Conservation (phyloP, 2,797 vertebrate genomes). For the Gymnoscopelus microlampas region DNA sequence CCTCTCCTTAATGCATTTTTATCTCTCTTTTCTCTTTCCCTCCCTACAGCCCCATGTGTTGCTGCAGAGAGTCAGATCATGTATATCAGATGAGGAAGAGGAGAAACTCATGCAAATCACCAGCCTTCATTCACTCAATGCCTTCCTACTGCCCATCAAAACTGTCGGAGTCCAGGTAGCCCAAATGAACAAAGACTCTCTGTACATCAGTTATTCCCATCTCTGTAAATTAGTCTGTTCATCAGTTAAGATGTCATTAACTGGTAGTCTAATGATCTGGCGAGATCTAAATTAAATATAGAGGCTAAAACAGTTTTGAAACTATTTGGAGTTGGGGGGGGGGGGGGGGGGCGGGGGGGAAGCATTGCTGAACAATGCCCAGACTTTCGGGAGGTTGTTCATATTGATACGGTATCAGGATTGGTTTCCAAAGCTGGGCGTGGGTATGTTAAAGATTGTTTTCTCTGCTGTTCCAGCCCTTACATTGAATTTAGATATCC, state of each 20-base stretch:
- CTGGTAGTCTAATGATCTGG: background rate
- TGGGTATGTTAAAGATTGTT: too few relatives aligned
- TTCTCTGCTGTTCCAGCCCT: too few relatives aligned
- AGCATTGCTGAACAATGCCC: too few relatives aligned
- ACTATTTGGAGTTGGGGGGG: too few relatives aligned
- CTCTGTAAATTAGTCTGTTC: background rate
- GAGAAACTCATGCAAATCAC: slow-evolving; percentile 99
- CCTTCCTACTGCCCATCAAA: slow-evolving; percentile 98
- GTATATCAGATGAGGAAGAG: slow-evolving; percentile 96
- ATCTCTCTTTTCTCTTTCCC: slow-evolving; percentile 17
- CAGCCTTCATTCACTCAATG: slow-evolving; percentile 98
- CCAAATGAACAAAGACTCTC: background rate
- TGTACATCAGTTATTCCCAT: background rate
- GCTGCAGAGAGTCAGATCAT: slow-evolving; percentile 97
- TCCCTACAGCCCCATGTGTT: slow-evolving; percentile 89
- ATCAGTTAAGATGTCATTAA: background rate
- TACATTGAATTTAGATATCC: too few relatives aligned
- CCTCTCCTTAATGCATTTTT: background rate
- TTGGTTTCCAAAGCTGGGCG: too few relatives aligned
- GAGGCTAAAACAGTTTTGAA: background rate
- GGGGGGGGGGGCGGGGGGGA: too few relatives aligned
- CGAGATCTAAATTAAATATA: background rate
- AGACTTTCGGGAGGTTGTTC: too few relatives aligned
- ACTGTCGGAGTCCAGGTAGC: slow-evolving; percentile 98
- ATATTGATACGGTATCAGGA: too few relatives aligned